Conservation (phyloP, 2,797 vertebrate genomes). For the Diplodus sargus region DNA sequence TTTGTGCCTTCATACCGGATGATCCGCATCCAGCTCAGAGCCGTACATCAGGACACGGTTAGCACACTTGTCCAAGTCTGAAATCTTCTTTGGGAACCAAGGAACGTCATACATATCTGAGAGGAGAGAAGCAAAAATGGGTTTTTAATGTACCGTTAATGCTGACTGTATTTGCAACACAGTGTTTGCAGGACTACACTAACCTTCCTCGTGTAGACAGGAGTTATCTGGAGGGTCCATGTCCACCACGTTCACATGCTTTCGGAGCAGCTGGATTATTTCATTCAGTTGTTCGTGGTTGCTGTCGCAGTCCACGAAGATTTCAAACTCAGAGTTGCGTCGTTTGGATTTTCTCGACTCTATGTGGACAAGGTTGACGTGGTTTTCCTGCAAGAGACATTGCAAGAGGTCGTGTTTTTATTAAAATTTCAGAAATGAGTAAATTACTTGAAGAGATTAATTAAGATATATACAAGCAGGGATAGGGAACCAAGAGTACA, state of each 20-base stretch:
- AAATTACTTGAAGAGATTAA: background rate
- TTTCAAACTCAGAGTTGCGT: conserved; percentile 97
- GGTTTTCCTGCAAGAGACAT: conserved; percentile 90
- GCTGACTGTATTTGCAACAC: background rate
- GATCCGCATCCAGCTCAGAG: conserved; percentile 95
- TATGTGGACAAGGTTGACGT: conserved; percentile 95
- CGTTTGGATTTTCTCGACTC: conserved; percentile 96
- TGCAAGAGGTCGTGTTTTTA: background rate
- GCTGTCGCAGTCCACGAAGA: conserved; percentile 97
- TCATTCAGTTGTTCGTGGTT: conserved; percentile 94
- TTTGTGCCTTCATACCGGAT: conserved; percentile 86
- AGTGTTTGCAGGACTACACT: background rate
- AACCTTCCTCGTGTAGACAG: conserved; percentile 86
- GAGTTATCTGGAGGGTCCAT: conserved; percentile 90
- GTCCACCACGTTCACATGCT: conserved; percentile 90
- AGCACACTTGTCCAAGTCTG: conserved; percentile 96
- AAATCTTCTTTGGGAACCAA: conserved; percentile 98
- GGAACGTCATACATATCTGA: conserved; percentile 90
- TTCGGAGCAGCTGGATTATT: conserved; percentile 92
- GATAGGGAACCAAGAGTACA: background rate
- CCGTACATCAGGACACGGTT: conserved; percentile 98
- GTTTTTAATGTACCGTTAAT: background rate
- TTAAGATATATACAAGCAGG: background rate
- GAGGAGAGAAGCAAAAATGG: conserved; percentile 31
- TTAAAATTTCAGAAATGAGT: background rate